Conservation (phyloP, 2,797 vertebrate species). For the Parambassis ranga region DNA sequence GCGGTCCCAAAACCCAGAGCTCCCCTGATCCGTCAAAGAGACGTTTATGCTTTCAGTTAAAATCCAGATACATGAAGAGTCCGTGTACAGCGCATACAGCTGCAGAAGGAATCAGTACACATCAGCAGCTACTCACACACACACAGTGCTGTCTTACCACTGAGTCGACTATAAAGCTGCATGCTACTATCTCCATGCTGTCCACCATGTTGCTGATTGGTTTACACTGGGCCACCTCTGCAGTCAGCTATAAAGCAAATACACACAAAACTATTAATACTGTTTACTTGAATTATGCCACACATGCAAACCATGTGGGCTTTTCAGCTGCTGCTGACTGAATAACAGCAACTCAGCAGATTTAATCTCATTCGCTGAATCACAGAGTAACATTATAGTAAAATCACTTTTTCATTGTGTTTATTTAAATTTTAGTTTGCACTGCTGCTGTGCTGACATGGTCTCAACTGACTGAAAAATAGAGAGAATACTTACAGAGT, state of each 20-base stretch:
- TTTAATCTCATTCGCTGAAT: neutral
- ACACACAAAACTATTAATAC: too few species aligned
- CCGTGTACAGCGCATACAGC: slow-evolving; percentile 25
- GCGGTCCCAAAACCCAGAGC: slow-evolving; percentile 9
- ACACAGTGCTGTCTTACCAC: slow-evolving; percentile 84
- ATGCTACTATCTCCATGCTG: slow-evolving; percentile 87
- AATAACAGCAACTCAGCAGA: neutral
- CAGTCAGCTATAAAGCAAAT: slow-evolving; percentile 79
- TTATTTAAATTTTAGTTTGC: neutral
- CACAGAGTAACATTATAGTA: neutral
- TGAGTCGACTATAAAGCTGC: slow-evolving; percentile 89
- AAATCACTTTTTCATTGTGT: neutral
- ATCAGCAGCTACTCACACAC: neutral
- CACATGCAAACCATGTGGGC: neutral
- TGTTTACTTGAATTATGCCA: too few species aligned
- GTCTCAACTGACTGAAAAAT: neutral
- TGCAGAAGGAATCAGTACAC: slow-evolving; percentile 17
- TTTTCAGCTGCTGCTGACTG: neutral
- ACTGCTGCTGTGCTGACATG: neutral
- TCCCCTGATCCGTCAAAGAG: slow-evolving; percentile 38
- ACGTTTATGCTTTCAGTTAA: slow-evolving; percentile 22
- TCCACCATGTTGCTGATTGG: slow-evolving; percentile 92
- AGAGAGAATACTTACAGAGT: slow-evolving; percentile 82
- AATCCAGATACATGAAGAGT: slow-evolving; percentile 18
- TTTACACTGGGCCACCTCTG: slow-evolving; percentile 91